Percentiles rank a stretch among this genome's conserved stretches.
Conservation (phyloP, 2,113 vertebrate genomes). For the Aegypius monachus region DNA sequence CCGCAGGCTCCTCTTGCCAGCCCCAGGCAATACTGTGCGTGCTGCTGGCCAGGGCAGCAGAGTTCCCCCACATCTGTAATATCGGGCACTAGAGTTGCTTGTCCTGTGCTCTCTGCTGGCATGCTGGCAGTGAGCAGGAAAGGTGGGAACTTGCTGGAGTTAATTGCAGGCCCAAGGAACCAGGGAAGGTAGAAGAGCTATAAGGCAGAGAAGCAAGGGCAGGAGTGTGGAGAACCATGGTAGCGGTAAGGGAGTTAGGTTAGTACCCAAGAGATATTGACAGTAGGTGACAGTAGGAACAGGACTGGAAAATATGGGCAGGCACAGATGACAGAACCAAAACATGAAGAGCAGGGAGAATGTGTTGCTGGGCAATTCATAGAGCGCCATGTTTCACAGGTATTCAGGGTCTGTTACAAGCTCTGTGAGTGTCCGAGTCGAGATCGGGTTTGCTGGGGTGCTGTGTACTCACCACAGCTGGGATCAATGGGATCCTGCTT, state of each 20-base stretch:
- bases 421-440: background rate
- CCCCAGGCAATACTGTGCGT: fast-evolving
- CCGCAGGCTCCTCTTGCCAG: background rate
- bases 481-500: background rate
- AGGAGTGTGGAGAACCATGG: background rate
- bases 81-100: background rate
- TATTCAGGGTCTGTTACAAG: background rate
- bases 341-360: background rate
- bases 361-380: background rate
- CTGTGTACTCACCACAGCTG: background rate
- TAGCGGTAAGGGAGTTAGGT: background rate
- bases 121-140: background rate
- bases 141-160: background rate
- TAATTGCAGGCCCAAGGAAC: background rate
- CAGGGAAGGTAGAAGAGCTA: background rate
- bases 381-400: background rate
- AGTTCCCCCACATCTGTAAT: background rate
- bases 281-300: background rate
- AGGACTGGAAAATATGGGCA: background rate
- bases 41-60: background rate
- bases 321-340: background rate
- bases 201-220: background rate
- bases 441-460: background rate
- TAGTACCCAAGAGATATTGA: background rate
- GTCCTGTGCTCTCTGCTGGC: background rate